These are phyloP conservation scores for Drosophila carrolli DNA, from an alignment of 1,140 invertebrate genomes.

Conservation along the genomic window DNA sequence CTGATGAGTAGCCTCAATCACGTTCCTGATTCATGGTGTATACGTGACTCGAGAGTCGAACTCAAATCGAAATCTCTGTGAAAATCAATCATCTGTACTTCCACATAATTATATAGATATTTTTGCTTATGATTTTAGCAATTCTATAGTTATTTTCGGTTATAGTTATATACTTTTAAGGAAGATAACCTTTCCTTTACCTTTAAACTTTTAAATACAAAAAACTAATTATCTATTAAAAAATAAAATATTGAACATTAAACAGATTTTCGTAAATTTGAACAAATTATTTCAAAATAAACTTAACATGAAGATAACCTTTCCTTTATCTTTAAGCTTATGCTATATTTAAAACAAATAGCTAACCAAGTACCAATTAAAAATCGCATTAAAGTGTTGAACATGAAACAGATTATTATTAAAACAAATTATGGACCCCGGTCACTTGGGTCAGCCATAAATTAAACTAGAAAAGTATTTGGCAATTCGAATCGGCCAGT, in stretches of 20 bases:
- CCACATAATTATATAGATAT: not conserved
- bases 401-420: slow-evolving; percentile 23
- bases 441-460: slow-evolving; percentile 36
- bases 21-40: slow-evolving; percentile 35
- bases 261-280: no score
- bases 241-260: no score
- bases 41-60: slow-evolving; percentile 52
- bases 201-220: no score
- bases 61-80: slow-evolving; percentile 18
- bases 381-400: not conserved
- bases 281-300: no score
- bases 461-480: slow-evolving; percentile 58
- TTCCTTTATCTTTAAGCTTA: no score
- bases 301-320: no score
- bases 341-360: no score
- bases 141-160: no score
- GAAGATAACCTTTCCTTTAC: no score
- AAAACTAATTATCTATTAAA: no score
- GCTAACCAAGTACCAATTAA: not conserved
- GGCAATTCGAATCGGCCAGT: slow-evolving; percentile 17
- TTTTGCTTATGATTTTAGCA: no score
- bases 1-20: slow-evolving; percentile 57
- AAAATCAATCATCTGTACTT: not conserved
- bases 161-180: no score
- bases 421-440: not conserved